Evolutionary conservation across 1,140 invertebrate species (phyloP).

Genomic region (Brachionus rubens): DNA sequence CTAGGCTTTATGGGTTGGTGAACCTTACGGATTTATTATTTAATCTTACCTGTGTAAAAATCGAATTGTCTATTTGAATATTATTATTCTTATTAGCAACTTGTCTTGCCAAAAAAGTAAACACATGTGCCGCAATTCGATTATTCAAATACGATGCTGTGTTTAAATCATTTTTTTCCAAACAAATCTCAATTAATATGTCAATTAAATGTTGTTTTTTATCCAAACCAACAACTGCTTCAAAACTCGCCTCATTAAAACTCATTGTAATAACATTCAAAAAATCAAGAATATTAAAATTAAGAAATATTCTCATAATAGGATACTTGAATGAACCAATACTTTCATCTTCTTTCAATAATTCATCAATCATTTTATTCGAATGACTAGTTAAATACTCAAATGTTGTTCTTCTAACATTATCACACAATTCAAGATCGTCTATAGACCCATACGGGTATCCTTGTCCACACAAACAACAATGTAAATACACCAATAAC

Average conservation of each 20-base stretch:
- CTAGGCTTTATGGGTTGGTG: no score
- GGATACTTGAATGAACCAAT: neutral
- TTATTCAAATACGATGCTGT: neutral
- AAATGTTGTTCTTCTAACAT: conserved; percentile 56
- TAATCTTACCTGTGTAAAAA: conserved; percentile 64
- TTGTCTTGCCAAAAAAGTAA: conserved; percentile 72
- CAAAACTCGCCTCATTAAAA: conserved; percentile 68
- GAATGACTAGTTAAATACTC: neutral
- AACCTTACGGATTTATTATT: no score
- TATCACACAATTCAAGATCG: conserved; percentile 65
- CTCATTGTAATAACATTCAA: conserved; percentile 82
- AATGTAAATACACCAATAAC: conserved; percentile 79
- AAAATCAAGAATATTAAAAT: conserved; percentile 82
- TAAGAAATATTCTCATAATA: conserved; percentile 73
- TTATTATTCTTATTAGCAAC: conserved; percentile 63
- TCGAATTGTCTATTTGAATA: conserved; percentile 62
- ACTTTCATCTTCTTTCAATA: conserved; percentile 49
- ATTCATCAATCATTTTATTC: conserved; percentile 49
- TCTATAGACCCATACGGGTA: conserved; percentile 83
- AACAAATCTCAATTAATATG: conserved; percentile 18
- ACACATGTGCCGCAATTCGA: conserved; percentile 67
- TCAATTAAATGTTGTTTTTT: conserved; percentile 42
- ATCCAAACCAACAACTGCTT: conserved; percentile 29
- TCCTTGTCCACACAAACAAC: conserved; percentile 82
- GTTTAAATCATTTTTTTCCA: neutral